Base-by-base conservation (phyloP, 2,797 vertebrate species). In the Gallinago nigripennis region DNA sequence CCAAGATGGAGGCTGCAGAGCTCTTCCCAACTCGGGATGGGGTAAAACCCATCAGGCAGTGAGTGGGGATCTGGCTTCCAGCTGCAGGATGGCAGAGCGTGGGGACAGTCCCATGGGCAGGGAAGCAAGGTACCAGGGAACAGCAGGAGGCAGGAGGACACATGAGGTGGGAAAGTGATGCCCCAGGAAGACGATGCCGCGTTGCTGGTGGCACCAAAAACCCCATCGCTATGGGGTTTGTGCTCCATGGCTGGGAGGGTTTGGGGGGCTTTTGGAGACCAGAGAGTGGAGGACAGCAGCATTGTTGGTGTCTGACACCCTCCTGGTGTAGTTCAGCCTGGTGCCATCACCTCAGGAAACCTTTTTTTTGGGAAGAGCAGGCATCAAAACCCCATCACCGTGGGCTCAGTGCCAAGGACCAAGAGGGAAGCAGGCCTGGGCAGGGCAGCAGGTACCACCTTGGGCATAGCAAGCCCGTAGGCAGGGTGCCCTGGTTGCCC, bases 11-110 rank as follows among this genome's bases (percentile, higher is more conserved):
- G 9, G 33, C 68, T 86, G 45, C 24, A 12, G 86, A 33, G 18
- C 4, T 18, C 24, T 18, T 17, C n/a, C 13, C 12, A 16, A 31
- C 17, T 14, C 15, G 17, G 0, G 2, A 3, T 19, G 10, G 53
- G 50, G 21, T 21, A 64, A 45, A 72, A 12, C n/a, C 43, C 48
- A 2, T 11, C 0, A 1, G 48, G 30, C 23, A 13, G 21, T 5
- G 19, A 21, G 27, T 7, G 5, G 24, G 15, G 30, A 30, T 17
- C 35, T 45, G 58, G 25, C 31, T 14, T 69, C 25, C 37, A 71
- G 30, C 48, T 51, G 46, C 7, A 8, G 8, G 28, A 57, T 70
- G 54, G 11, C 51, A 39, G 12, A 50, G 25, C 17, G 13, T 54
- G 35, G 33, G 33, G 15, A 31, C 71, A 18, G 54, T 71, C 27